Evolutionary conservation across 2,113 vertebrate genomes (phyloP), one percentile per base, ranked within the genome.

Genomic region (Eulemur rufifrons): DNA sequence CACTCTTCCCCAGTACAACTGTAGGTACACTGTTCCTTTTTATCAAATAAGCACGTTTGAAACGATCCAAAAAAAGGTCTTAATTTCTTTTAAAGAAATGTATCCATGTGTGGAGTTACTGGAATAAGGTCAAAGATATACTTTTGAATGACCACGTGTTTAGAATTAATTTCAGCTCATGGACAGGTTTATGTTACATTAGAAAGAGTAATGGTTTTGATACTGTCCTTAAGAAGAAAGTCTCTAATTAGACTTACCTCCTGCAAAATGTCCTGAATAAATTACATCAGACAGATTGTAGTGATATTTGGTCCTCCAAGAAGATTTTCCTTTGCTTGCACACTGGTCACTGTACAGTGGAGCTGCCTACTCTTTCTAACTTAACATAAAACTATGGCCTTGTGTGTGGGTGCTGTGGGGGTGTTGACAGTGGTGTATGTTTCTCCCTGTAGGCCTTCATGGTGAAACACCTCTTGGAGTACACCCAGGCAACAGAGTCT

Each of bases 11-110:
- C 99, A 99, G 98, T 99, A 98, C 99, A 99, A 99, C 99, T 99
- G 99, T 99, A 99, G 99, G 99, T 99, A 99, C 99, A 99, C 98
- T 99, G 99, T 99, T 99, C 98, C 98, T 99, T 99, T 99, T 98
- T 99, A 99, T 99, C 99, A 98, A 99, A 98, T 99, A 99, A 98
- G 98, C 98, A 99, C 98, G 98, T 99, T 99, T 99, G 98, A 98
- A 98, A 98, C 96, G 91, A 98, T 97, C 96, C 97, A 97, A 96
- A 97, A 66, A 98, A 97, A 98, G 98, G 98, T 98, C 94, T 98
- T 98, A 98, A 98, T 98, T 97, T 98, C 98, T 98, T 94, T 25
- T 98, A 98, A 98, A 98, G 97, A 98, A 98, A 98, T 96, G 95
- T 98, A 97, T 98, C 97, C 96, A 96, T 98, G 96, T 98, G 95